Evolutionary conservation across 2,888 invertebrate species (phyloP), one percentile per base, ranked within the genome.

Genomic region (Crematogaster levior): DNA sequence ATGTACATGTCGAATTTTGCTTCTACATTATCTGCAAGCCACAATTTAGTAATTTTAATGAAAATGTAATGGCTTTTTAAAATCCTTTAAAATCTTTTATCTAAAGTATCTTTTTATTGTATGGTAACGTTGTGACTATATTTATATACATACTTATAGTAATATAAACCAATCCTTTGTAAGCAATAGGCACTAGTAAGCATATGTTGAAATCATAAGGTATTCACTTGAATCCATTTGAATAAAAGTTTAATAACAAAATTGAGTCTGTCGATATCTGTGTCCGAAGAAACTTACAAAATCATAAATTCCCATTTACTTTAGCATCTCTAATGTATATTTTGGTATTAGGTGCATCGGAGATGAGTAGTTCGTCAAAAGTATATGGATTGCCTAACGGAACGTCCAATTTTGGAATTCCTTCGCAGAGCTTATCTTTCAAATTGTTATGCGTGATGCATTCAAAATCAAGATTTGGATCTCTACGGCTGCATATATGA

Each of bases 391-490:
- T 93, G 3, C 90, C 2, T 0, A 93, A 7, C 0, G 94, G 94
- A 3, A 93, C 80, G 0, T 90, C 85, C 51, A 94, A 65, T 74
- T 94, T 94, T 1, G 93, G 91, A 3, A 94, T 93, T 5, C 95
- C 94, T 0, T 1, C 0, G 4, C 58, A 53, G 0, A 94, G 74
- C 18, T 90, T 89, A 0, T 56, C 81, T 4, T 84, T 85, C 9
- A 94, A 56, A 0, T 53, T n/a, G 34, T 91, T 93, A 0, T 92
- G 66, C 15, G 84, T 15, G 3, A 94, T 75, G 73, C 94, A 94
- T 15, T 87, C n/a, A n/a, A n/a, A 46, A 53, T 92, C 84, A 4
- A 94, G 77, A 0, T 94, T 82, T 0, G 94, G 93, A 84, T 94
- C 88, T 6, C 70, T 91, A 0, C 89, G 89, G 5, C 93, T 93